Evolutionary conservation across 2,113 vertebrate species (phyloP).

Genomic region (Aegotheles bennettii): DNA sequence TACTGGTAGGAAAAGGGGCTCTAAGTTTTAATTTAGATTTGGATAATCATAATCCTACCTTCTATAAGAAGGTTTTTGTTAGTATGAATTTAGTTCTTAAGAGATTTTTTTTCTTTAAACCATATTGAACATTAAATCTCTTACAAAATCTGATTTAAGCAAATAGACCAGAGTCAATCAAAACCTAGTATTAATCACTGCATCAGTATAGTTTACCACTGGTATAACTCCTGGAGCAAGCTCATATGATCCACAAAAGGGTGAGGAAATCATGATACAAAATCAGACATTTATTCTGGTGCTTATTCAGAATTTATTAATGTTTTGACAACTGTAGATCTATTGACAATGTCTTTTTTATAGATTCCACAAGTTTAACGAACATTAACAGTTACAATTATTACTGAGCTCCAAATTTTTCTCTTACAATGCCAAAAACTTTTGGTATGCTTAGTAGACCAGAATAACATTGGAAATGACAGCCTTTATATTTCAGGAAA

Average conservation of each 20-base stretch:
- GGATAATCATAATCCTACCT: slow-evolving; percentile 32
- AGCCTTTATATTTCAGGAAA: neutral
- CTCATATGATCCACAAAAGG: neutral
- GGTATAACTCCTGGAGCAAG: neutral
- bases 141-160: neutral
- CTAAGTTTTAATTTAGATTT: slow-evolving; percentile 53
- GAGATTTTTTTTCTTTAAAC: neutral
- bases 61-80: neutral
- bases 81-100: neutral
- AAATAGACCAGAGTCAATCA: neutral
- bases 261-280: neutral
- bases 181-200: neutral
- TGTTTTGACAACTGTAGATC: neutral
- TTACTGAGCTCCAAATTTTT: neutral
- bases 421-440: neutral
- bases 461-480: neutral
- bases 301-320: neutral
- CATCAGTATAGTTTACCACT: neutral
- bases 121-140: neutral
- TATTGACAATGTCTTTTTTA: neutral
- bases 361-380: neutral
- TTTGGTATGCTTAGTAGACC: neutral
- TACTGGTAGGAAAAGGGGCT: neutral
- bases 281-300: neutral
- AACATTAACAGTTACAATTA: neutral